phyloP scores from a whole-genome alignment of 2,888 invertebrate species.

The Synergus itoensis region DNA sequence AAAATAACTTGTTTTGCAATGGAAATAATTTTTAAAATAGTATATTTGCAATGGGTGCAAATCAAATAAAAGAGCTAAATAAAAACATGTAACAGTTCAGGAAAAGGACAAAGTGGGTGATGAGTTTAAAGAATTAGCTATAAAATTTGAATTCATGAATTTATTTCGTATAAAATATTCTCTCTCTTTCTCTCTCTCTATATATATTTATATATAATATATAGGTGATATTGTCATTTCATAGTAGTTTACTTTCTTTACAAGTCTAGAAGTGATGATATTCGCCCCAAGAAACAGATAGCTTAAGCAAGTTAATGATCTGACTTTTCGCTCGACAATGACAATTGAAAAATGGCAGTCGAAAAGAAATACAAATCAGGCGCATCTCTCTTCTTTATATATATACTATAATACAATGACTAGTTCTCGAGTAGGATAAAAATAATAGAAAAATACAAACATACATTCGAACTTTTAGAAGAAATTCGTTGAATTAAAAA shows the following conservation, averaged over 20 bases:
- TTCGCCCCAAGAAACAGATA: conserved; percentile 62
- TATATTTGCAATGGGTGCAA: no score
- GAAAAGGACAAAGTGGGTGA: background rate
- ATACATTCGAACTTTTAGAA: conserved; percentile 13
- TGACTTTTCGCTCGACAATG: conserved; percentile 1
- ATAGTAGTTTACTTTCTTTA: conserved; percentile 72
- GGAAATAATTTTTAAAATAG: background rate
- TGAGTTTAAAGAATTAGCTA: background rate
- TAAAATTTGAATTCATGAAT: conserved; percentile 49
- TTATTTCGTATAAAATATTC: conserved; percentile 74
- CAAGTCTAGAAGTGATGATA: conserved; percentile 69
- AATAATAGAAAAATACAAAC: conserved; percentile 57
- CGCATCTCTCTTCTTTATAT: conserved; percentile 17
- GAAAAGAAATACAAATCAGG: background rate
- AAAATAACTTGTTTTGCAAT: no score
- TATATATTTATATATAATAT: conserved; percentile 47
- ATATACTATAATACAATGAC: conserved; percentile 65
- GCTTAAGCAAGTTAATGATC: background rate
- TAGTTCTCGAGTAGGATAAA: conserved; percentile 67
- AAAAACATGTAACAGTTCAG: background rate
- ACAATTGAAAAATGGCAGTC: background rate
- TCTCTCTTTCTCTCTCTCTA: conserved; percentile 54
- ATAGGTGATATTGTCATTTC: conserved; percentile 64
- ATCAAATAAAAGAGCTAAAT: no score
- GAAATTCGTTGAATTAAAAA: conserved; percentile 23